Evolutionary conservation across 2,888 invertebrate genomes (phyloP).

Genomic region (Celastrina argiolus): DNA sequence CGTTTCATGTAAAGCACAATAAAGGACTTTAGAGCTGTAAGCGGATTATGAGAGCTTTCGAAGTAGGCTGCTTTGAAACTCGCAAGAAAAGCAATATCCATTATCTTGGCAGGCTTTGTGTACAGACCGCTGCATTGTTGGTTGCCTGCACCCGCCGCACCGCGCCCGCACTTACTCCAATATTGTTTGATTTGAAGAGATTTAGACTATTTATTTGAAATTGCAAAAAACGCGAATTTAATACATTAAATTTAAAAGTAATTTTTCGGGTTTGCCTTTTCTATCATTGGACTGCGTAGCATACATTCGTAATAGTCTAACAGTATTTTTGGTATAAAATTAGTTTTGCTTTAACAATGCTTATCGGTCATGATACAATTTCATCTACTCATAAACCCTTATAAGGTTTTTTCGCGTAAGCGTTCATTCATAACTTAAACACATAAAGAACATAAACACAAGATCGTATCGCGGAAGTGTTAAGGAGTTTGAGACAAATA

Average conservation of each 20-base stretch:
- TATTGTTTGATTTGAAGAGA: constrained; percentile 44
- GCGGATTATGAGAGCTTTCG: constrained; percentile 73
- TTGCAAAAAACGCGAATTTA: constrained; percentile 21
- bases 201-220: constrained; percentile 23
- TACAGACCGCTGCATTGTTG: constrained; percentile 57
- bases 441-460: constrained; percentile 12
- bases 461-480: constrained; percentile 19
- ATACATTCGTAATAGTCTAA: background rate
- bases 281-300: background rate
- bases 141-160: constrained; percentile 47
- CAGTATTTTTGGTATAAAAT: too few relatives aligned
- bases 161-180: constrained; percentile 35
- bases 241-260: background rate
- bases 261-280: background rate
- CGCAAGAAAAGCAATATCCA: constrained; percentile 76
- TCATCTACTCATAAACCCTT: background rate
- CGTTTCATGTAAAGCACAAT: constrained; percentile 67
- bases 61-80: constrained; percentile 75
- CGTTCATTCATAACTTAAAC: background rate
- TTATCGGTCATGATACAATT: background rate
- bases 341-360: too few relatives aligned
- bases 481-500: constrained; percentile 17
- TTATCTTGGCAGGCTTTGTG: constrained; percentile 70
- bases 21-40: constrained; percentile 67
- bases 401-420: background rate